Conservation (phyloP, 2,113 vertebrate species). For the Alosa alosa region DNA sequence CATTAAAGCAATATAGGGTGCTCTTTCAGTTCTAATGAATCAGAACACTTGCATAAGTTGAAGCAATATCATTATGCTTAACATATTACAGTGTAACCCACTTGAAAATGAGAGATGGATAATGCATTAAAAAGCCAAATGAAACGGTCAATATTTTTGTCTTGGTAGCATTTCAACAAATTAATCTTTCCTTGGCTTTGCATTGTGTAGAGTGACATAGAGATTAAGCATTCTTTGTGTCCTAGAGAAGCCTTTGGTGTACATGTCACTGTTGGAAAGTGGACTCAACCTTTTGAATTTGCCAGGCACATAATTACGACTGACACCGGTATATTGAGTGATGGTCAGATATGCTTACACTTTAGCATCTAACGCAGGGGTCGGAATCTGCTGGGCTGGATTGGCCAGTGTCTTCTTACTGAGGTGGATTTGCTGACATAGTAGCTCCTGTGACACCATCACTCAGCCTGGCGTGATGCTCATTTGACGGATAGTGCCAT, state of each 20-base stretch:
- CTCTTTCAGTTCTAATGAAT: not conserved
- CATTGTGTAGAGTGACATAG: too few relatives aligned
- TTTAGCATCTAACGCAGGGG: not conserved
- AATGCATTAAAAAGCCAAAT: not conserved
- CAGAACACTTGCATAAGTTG: not conserved
- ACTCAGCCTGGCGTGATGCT: conserved; percentile 15
- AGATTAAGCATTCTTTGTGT: not conserved
- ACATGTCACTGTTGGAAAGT: not conserved
- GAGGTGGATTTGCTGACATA: conserved; percentile 1
- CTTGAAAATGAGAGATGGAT: not conserved
- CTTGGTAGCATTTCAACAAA: not conserved
- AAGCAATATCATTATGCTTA: not conserved
- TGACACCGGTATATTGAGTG: not conserved
- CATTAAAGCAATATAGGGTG: not conserved
- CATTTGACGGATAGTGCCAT: conserved; percentile 25
- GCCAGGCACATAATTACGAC: not conserved
- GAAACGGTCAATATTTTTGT: not conserved
- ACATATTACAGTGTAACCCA: not conserved
- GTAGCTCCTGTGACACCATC: not conserved
- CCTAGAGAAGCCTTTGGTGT: not conserved
- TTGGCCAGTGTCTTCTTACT: not conserved
- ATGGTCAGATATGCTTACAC: not conserved
- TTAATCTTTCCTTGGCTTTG: not conserved
- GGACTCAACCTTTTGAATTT: not conserved
- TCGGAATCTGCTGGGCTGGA: not conserved